These are phyloP conservation scores for Aplocera efformata DNA, from an alignment of 2,888 invertebrate species.

Conservation along the genomic window DNA sequence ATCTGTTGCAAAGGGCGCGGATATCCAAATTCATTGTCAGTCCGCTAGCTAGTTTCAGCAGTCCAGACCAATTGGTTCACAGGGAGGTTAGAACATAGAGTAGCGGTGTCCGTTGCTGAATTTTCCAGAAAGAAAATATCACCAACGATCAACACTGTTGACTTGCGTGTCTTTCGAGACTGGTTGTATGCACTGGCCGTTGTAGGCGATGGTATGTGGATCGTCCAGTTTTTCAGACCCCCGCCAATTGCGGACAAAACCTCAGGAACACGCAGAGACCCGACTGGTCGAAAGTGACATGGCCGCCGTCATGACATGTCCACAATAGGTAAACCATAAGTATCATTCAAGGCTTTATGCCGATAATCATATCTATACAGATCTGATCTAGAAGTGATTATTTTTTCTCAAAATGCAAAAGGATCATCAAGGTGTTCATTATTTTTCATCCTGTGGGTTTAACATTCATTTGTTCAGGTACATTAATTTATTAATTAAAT, in stretches of 20 bases:
- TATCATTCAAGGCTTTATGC: slow-evolving; percentile 76
- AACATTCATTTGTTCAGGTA: slow-evolving; percentile 7
- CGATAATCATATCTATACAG: slow-evolving; percentile 57
- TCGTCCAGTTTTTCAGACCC: slow-evolving; percentile 80
- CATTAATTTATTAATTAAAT: slow-evolving; percentile 8
- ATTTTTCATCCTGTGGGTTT: slow-evolving; percentile 13
- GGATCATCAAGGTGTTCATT: slow-evolving; percentile 20
- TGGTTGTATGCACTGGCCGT: slow-evolving; percentile 71
- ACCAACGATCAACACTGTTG: slow-evolving; percentile 72
- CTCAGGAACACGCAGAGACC: slow-evolving; percentile 66
- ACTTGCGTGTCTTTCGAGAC: slow-evolving; percentile 56
- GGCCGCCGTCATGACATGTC: slow-evolving; percentile 74
- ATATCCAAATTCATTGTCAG: slow-evolving; percentile 46
- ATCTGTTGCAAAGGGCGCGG: slow-evolving; percentile 1
- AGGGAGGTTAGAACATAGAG: slow-evolving; percentile 55
- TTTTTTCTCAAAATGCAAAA: slow-evolving; percentile 46
- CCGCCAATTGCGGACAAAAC: slow-evolving; percentile 76
- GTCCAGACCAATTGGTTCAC: slow-evolving; percentile 53
- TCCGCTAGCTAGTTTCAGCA: slow-evolving; percentile 52
- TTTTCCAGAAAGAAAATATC: slow-evolving; percentile 70
- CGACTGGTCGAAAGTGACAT: slow-evolving; percentile 72
- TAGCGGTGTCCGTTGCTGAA: slow-evolving; percentile 76
- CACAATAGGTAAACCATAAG: slow-evolving; percentile 78
- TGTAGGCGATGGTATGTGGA: slow-evolving; percentile 80
- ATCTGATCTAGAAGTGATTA: slow-evolving; percentile 54